Evolutionary conservation across 2,888 invertebrate genomes (phyloP).

Genomic region (Thecophora atra): DNA sequence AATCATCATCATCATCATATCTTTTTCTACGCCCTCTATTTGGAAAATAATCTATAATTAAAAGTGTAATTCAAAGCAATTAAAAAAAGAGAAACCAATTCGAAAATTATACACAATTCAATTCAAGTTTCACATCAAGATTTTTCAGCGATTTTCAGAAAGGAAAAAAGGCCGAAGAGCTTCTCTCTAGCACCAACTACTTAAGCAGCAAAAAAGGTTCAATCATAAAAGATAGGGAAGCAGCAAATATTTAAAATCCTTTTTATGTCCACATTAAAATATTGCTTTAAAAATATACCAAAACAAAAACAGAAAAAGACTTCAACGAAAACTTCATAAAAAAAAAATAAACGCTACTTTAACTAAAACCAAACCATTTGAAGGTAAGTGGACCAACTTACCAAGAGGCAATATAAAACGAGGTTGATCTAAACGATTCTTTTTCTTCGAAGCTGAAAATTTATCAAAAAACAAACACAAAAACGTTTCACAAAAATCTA

Average conservation of each 20-base stretch:
- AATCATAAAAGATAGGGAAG: too few relatives aligned
- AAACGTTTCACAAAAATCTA: conserved; percentile 16
- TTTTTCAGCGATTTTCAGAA: conserved; percentile 28
- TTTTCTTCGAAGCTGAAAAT: conserved; percentile 22
- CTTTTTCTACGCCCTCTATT: conserved; percentile 61
- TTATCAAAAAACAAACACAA: conserved; percentile 31
- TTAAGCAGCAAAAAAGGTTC: neutral
- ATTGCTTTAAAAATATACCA: too few relatives aligned
- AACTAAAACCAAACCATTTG: neutral
- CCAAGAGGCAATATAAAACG: conserved; percentile 57
- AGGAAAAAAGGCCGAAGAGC: neutral
- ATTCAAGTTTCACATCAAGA: neutral
- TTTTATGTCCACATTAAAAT: too few relatives aligned
- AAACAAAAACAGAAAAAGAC: neutral
- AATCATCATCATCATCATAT: conserved; percentile 34
- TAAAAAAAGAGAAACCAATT: conserved; percentile 37
- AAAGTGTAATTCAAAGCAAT: conserved; percentile 20
- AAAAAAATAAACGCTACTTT: neutral
- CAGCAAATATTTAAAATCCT: too few relatives aligned
- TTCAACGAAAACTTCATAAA: neutral
- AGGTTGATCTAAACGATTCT: conserved; percentile 38
- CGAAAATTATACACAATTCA: neutral
- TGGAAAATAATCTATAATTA: conserved; percentile 60
- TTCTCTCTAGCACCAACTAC: too few relatives aligned
- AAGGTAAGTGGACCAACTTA: conserved; percentile 48